These are phyloP conservation scores for Callyntrura sp. DNA, from an alignment of 2,888 invertebrate species.

Conservation along the genomic window DNA sequence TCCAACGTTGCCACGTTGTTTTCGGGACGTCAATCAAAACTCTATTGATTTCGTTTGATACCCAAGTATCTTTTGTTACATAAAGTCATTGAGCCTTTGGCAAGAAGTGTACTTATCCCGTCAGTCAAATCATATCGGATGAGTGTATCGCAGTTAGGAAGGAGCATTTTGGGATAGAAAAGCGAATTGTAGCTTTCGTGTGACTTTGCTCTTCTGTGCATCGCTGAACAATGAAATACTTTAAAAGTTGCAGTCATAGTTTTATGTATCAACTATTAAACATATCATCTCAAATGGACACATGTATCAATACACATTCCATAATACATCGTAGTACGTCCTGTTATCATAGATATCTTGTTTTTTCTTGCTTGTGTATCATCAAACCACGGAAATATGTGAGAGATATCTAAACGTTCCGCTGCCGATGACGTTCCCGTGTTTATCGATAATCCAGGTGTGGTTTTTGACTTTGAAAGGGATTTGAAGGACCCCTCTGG, in stretches of 20 bases:
- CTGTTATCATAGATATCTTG: not conserved
- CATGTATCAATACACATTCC: not conserved
- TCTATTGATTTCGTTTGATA: conserved; percentile 72
- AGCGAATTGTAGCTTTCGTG: no score
- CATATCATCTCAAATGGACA: conserved; percentile 48
- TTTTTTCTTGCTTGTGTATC: conserved; percentile 24
- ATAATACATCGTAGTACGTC: not conserved
- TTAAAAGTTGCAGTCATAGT: no score
- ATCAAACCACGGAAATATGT: conserved; percentile 28
- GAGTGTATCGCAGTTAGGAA: conserved; percentile 18
- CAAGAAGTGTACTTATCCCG: conserved; percentile 63
- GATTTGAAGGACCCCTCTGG: conserved; percentile 69
- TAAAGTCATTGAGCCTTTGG: conserved; percentile 68
- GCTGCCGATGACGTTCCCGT: not conserved
- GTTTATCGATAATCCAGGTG: conserved; percentile 59
- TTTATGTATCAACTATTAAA: conserved; percentile 25
- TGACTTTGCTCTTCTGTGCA: conserved; percentile 5
- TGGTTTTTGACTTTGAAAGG: conserved; percentile 60
- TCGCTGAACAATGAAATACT: conserved; percentile 42
- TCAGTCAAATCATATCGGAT: conserved; percentile 69
- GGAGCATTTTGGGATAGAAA: conserved; percentile 1
- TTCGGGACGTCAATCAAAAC: conserved; percentile 70
- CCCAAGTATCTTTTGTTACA: conserved; percentile 45
- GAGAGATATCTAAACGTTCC: conserved; percentile 1
- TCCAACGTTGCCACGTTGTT: conserved; percentile 67